A percentile compares a stretch with the other conserved stretches of the same genome.
Conservation (phyloP, 2,888 invertebrate genomes). For the Aphodius sticticus region DNA sequence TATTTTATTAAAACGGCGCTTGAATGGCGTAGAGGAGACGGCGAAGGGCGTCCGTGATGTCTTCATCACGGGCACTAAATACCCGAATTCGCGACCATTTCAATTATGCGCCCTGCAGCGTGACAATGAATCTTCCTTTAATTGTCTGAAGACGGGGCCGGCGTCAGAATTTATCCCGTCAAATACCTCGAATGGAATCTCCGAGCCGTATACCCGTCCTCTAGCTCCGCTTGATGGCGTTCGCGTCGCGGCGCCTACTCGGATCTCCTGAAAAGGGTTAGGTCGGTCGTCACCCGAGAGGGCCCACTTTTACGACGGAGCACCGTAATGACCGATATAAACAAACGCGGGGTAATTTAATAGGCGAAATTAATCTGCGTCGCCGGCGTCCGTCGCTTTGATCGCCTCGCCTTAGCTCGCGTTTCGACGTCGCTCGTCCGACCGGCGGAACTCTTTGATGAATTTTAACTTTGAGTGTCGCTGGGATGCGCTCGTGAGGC, state of each 20-base stretch:
- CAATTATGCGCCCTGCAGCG: slow-evolving; percentile 51
- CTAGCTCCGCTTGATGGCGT: not conserved
- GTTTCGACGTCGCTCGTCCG: slow-evolving; percentile 4
- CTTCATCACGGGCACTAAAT: slow-evolving; percentile 43
- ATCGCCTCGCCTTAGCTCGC: slow-evolving; percentile 6
- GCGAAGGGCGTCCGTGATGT: slow-evolving; percentile 39
- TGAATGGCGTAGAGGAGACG: slow-evolving; percentile 31
- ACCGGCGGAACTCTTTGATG: not conserved
- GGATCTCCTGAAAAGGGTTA: not conserved
- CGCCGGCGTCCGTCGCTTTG: slow-evolving; percentile 10
- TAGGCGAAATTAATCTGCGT: not conserved
- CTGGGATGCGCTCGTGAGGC: not conserved
- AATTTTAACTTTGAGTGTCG: not conserved
- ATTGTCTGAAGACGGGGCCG: slow-evolving; percentile 48
- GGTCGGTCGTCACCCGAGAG: not conserved
- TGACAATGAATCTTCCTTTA: slow-evolving; percentile 51
- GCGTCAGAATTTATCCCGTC: slow-evolving; percentile 39
- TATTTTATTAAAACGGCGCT: slow-evolving; percentile 31
- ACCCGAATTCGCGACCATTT: slow-evolving; percentile 45
- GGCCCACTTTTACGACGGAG: not conserved
- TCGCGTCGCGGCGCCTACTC: not conserved
- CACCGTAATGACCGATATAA: slow-evolving; percentile 4
- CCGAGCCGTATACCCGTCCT: not conserved
- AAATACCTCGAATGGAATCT: slow-evolving; percentile 27
- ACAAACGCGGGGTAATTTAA: not conserved